A percentile compares a stretch with the other conserved stretches of the same genome.
phyloP scores from a whole-genome alignment of 2,113 vertebrate genomes.

The Grallaria varia region DNA sequence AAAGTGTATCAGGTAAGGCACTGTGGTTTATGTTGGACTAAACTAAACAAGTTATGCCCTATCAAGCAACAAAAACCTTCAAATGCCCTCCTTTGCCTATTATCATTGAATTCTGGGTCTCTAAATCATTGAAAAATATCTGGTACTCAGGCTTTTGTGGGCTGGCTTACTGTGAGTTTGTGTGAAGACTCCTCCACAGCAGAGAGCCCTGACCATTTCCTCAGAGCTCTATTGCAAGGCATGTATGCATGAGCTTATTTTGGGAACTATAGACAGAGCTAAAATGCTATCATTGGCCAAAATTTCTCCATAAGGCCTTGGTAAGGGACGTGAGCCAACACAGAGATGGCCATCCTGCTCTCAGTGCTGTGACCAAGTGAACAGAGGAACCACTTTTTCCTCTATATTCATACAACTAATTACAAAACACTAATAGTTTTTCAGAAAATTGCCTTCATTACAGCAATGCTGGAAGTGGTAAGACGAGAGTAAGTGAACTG shows the following conservation, averaged over 20 bases:
- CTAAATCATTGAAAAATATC: not conserved
- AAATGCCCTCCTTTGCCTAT: not conserved
- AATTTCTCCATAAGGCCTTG: not conserved
- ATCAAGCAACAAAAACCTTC: not conserved
- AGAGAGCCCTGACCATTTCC: not conserved
- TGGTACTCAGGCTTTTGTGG: not conserved
- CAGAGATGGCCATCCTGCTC: not conserved
- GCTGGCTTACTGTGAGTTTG: not conserved
- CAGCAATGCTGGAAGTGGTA: not conserved
- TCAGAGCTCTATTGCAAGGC: not conserved
- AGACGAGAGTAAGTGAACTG: not conserved
- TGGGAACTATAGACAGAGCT: not conserved
- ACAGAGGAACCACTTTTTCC: not conserved
- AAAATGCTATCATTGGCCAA: not conserved
- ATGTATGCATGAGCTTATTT: not conserved
- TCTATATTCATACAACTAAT: not conserved
- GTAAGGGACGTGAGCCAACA: not conserved
- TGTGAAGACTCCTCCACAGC: not conserved
- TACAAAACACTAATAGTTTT: not conserved
- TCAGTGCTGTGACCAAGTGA: rapidly evolving
- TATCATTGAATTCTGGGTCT: not conserved
- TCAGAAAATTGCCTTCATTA: not conserved
- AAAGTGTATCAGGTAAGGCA: not conserved
- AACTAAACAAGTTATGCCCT: not conserved
- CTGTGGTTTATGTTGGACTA: not conserved